Percentiles rank a stretch among this genome's conserved stretches.
Conservation (phyloP, 37 sponge, comb jelly and placozoan species). For the Hexactinellida sp. region DNA sequence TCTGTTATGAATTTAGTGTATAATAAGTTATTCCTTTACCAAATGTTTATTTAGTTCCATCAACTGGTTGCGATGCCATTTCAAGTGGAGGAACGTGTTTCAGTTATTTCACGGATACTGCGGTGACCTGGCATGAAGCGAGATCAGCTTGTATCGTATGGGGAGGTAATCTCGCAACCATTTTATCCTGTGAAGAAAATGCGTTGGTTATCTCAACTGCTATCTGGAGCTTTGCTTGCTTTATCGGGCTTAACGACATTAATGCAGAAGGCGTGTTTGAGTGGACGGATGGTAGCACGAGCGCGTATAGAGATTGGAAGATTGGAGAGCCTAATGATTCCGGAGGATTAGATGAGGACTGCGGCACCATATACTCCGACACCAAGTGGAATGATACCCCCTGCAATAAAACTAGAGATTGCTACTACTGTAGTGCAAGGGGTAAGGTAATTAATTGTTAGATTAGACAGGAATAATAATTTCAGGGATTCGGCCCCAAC, state of each 20-base stretch:
- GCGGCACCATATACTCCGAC: not conserved
- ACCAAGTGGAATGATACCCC: not conserved
- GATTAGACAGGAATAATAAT: no score
- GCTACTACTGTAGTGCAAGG: not conserved
- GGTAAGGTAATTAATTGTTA: not conserved
- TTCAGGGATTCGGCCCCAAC: no score
- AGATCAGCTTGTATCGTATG: not conserved
- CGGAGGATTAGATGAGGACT: not conserved
- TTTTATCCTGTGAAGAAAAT: not conserved
- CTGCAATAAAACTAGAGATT: not conserved
- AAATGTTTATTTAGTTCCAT: not conserved
- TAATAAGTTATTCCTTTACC: no score
- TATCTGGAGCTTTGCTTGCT: not conserved
- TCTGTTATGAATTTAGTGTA: no score
- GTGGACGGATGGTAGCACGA: not conserved
- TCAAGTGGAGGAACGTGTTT: not conserved
- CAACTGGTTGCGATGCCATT: not conserved
- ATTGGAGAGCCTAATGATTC: not conserved
- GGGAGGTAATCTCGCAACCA: slow-evolving; percentile 3
- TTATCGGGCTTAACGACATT: not conserved
- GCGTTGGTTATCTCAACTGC: not conserved
- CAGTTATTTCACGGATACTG: not conserved
- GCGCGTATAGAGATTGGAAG: not conserved
- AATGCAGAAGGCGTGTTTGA: not conserved
- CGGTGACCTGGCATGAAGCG: not conserved